Evolutionary conservation across 2,113 vertebrate genomes (phyloP).

Genomic region (Passer domesticus): DNA sequence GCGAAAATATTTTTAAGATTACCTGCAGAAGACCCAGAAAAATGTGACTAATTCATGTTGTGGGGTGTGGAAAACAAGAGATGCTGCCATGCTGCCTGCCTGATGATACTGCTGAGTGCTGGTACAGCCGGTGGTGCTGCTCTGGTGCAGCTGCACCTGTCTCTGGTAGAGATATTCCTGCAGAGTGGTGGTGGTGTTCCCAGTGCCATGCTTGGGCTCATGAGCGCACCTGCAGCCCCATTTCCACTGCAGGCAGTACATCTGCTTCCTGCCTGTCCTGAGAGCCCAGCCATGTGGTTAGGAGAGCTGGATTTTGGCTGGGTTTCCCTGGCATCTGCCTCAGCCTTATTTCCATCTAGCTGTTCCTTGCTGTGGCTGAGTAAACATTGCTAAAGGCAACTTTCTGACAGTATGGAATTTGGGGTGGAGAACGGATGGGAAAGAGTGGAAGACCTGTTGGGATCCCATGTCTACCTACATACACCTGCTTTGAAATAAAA

Average conservation of each 20-base stretch:
- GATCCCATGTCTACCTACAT: neutral
- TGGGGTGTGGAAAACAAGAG: neutral
- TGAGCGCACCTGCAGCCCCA: rapidly evolving
- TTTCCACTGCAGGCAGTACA: neutral
- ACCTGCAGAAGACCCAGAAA: constrained; percentile 40
- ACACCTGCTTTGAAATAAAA: neutral
- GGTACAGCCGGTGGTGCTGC: neutral
- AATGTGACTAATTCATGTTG: neutral
- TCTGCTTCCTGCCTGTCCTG: neutral
- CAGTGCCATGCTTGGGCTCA: rapidly evolving
- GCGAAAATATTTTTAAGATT: neutral
- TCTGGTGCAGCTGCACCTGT: neutral
- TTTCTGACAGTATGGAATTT: neutral
- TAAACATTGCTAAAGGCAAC: neutral
- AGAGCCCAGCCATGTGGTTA: neutral
- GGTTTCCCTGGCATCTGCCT: neutral
- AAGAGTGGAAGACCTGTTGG: neutral
- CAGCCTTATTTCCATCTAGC: neutral
- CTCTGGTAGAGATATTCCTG: neutral
- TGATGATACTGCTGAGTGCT: neutral
- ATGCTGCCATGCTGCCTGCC: neutral
- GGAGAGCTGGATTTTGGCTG: neutral
- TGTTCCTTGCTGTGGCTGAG: neutral
- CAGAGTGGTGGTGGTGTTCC: neutral
- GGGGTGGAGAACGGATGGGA: neutral